Percentiles rank a stretch among this genome's conserved stretches.
Conservation (phyloP, 2,888 invertebrate genomes). For the Aleiodes testaceus region DNA sequence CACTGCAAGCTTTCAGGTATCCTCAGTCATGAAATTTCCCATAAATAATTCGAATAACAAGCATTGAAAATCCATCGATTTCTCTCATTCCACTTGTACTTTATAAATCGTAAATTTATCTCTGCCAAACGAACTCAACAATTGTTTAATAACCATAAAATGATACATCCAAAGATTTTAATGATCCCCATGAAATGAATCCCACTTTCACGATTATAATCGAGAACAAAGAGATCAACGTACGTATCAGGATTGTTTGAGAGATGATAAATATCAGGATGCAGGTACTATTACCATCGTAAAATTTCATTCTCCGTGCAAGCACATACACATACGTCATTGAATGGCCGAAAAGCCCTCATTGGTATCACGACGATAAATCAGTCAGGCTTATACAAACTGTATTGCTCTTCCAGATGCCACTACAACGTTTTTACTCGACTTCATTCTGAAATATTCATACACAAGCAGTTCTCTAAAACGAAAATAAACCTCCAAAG, state of each 20-base stretch:
- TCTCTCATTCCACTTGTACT: too few relatives aligned
- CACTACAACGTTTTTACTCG: conserved; percentile 32
- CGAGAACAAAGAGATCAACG: conserved; percentile 12
- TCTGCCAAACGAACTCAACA: too few relatives aligned
- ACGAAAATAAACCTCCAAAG: background rate
- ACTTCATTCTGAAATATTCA: conserved; percentile 4
- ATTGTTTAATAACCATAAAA: too few relatives aligned
- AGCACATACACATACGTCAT: conserved; percentile 15
- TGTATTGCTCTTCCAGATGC: conserved; percentile 9
- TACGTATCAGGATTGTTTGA: conserved; percentile 32
- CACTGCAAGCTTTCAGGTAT: too few relatives aligned
- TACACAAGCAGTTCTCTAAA: conserved; percentile 27
- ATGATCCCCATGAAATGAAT: too few relatives aligned
- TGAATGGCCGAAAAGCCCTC: conserved; percentile 33
- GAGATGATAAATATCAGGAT: conserved; percentile 58
- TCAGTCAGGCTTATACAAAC: conserved; percentile 50
- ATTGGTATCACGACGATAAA: conserved; percentile 60
- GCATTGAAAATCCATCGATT: too few relatives aligned
- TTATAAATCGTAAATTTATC: too few relatives aligned
- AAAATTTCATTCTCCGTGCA: conserved; percentile 48
- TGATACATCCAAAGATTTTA: too few relatives aligned
- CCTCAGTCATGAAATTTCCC: too few relatives aligned
- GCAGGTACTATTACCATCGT: conserved; percentile 53
- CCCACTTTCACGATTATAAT: too few relatives aligned
- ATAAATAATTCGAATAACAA: too few relatives aligned